Evolutionary conservation across 2,888 invertebrate species (phyloP), one percentile per base, ranked within the genome.

Genomic region (Lumbricus terrestris): DNA sequence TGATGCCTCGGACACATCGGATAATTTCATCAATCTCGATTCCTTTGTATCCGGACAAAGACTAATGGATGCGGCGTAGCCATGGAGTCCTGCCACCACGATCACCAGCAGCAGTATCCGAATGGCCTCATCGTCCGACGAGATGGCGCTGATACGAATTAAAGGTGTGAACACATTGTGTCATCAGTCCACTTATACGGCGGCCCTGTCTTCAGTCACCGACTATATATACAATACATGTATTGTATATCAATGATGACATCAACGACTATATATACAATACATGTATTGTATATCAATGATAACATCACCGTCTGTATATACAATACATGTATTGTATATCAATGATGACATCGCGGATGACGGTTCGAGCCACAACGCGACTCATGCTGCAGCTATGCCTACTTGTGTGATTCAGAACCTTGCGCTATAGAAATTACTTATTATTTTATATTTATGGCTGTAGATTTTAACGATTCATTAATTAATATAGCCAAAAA

Each of bases 11-110:
- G 69, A 69, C 69, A 69, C 69, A n/a, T 29, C 69, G 11, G 69
- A 69, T 69, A 69, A 69, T 69, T 69, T 69, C 69, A 69, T 69
- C 69, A 69, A 69, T 69, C 69, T 69, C 69, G 69, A n/a, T 69
- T 69, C 69, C 69, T 69, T 69, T 69, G 69, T 69, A 69, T n/a
- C 69, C 69, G 69, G 69, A 69, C 69, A 69, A 69, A 8, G 69
- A 69, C 69, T 69, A 69, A 69, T 69, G 69, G 69, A 69, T n/a
- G 69, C n/a, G 4, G 69, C 69, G 69, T 69, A 69, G 69, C 29
- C 69, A n/a, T 69, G 69, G 69, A 69, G 11, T 69, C 69, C 69
- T 29, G 29, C n/a, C n/a, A n/a, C n/a, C n/a, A n/a, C n/a, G n/a
- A n/a, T n/a, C n/a, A n/a, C n/a, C 69, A 69, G 69, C 69, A 69